These are phyloP conservation scores for Xiphydria camelus DNA, from an alignment of 2,888 invertebrate species.

Conservation along the genomic window DNA sequence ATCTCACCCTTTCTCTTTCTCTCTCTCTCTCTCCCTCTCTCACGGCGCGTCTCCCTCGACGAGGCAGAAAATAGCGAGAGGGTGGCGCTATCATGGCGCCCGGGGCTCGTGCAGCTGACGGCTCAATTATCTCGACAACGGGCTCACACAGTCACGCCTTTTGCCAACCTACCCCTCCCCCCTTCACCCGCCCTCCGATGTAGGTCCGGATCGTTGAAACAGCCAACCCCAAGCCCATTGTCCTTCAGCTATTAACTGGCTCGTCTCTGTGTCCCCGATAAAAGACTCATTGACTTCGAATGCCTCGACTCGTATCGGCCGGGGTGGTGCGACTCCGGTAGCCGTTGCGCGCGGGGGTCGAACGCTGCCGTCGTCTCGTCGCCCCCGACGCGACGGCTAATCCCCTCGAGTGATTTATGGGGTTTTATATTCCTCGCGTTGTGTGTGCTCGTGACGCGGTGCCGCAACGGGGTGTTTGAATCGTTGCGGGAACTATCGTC, in stretches of 20 bases:
- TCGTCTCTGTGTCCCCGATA: conserved; percentile 29
- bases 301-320: conserved; percentile 47
- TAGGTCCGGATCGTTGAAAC: conserved; percentile 34
- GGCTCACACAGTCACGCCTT: conserved; percentile 49
- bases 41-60: too few species aligned
- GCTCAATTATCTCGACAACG: conserved; percentile 54
- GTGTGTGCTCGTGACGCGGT: too few species aligned
- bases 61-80: conserved; percentile 9
- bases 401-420: too few species aligned
- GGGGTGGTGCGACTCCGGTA: too few species aligned
- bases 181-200: conserved; percentile 7
- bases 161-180: conserved; percentile 31
- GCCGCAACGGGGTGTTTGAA: too few species aligned
- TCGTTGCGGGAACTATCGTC: too few species aligned
- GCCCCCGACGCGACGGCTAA: background rate
- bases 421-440: too few species aligned
- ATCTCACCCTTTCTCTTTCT: too few species aligned
- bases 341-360: too few species aligned
- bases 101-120: conserved; percentile 54
- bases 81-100: conserved; percentile 41
- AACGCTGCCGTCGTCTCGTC: conserved; percentile 17
- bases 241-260: conserved; percentile 48
- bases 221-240: conserved; percentile 46
- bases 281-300: conserved; percentile 42
- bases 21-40: too few species aligned